Evolutionary conservation across 2,797 vertebrate species (phyloP), one percentile per base, ranked within the genome.

Genomic region (Spea hammondii): DNA sequence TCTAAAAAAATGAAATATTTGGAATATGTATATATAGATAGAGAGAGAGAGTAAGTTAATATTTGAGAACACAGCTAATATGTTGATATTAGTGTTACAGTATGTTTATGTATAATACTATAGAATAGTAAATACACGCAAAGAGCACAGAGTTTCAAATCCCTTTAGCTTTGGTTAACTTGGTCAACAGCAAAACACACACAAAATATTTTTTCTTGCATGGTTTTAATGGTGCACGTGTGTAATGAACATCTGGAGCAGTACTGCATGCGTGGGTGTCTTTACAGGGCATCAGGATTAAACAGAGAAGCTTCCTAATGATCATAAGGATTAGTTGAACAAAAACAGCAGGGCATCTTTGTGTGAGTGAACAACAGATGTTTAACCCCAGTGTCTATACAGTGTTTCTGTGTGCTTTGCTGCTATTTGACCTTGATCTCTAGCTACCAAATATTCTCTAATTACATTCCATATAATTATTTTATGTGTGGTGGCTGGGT

Each of bases 211-310:
- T 81, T 49, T 46, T 68, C 32, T 32, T 70, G 10, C 46, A 84
- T 76, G 69, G 67, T 83, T 83, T 48, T 85, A 74, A 82, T 73
- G 77, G 68, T 6, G 65, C 88, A 86, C 89, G 86, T 85, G 82
- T 73, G 84, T 83, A 55, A 51, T 74, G 86, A 87, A 82, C 85
- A 88, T 86, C 87, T 89, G 89, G 84, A 89, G 70, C 65, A 13
- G 60, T 74, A 47, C 48, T 77, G 70, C 53, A 79, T 84, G 78
- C 84, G 77, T 74, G 83, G 77, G 85, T 84, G 51, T 66, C 79
- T 82, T 83, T 83, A 60, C 50, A 82, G 85, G 85, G 75, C 86
- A 85, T 82, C n/a, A 82, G 92, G 90, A 94, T 93, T 94, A 92
- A 92, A 86, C 78, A 85, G 88, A 85, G 51, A 50, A 82, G 84